phyloP scores from a whole-genome alignment of 2,797 vertebrate genomes.

The Kryptopterus vitreolus region DNA sequence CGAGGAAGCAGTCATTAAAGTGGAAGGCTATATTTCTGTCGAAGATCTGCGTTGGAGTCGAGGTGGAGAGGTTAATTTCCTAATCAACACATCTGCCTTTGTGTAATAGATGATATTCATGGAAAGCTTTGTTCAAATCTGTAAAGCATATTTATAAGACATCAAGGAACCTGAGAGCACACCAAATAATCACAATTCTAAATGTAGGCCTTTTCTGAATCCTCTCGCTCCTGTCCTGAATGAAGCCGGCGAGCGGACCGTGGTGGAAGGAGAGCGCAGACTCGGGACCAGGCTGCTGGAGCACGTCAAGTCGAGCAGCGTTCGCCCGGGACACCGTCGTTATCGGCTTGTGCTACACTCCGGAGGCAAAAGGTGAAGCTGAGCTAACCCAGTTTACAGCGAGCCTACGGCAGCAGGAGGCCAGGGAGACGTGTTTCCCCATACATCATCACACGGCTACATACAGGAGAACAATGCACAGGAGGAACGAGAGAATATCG shows the following conservation, averaged over 20 bases:
- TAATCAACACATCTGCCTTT: slow-evolving; percentile 69
- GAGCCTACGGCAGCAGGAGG: slow-evolving; percentile 64
- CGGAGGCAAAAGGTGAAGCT: slow-evolving; percentile 60
- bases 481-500: slow-evolving; percentile 48
- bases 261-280: slow-evolving; percentile 3
- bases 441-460: slow-evolving; percentile 67
- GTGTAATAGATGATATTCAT: slow-evolving; percentile 58
- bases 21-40: slow-evolving; percentile 55
- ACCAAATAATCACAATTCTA: slow-evolving; percentile 20
- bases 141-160: background rate
- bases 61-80: slow-evolving; percentile 70
- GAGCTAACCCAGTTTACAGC: slow-evolving; percentile 68
- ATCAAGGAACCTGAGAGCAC: background rate
- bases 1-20: slow-evolving; percentile 55
- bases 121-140: slow-evolving; percentile 34
- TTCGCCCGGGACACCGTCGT: slow-evolving; percentile 56
- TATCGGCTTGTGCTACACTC: slow-evolving; percentile 45
- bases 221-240: background rate
- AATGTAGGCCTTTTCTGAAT: slow-evolving; percentile 9
- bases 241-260: background rate
- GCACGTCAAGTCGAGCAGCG: slow-evolving; percentile 49
- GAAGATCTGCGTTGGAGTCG: slow-evolving; percentile 62
- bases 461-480: slow-evolving; percentile 54
- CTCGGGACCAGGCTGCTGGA: background rate
- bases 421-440: slow-evolving; percentile 64